These are phyloP conservation scores for Chrosomus eos DNA, from an alignment of 2,797 vertebrate species.

Conservation along the genomic window DNA sequence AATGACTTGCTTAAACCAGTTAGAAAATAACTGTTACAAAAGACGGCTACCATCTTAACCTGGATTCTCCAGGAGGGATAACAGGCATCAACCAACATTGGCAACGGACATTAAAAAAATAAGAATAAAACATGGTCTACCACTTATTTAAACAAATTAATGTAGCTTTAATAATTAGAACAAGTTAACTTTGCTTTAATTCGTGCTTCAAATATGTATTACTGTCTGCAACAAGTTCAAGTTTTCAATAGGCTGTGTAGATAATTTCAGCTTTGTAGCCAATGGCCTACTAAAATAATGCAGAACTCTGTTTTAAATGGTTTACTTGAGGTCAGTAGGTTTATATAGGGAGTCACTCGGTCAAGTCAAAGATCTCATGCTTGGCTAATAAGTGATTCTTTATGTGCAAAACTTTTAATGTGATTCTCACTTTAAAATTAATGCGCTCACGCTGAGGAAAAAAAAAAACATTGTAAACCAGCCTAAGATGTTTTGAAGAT, in stretches of 20 bases:
- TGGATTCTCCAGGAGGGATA: neutral
- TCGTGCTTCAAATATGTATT: neutral
- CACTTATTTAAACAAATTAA: neutral
- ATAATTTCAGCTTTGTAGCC: neutral
- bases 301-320: constrained; percentile 11
- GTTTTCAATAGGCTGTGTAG: constrained; percentile 9
- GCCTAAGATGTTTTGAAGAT: neutral
- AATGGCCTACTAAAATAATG: neutral
- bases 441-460: neutral
- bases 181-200: neutral
- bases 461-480: neutral
- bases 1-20: neutral
- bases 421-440: neutral
- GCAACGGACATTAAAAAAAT: neutral
- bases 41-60: neutral
- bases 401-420: neutral
- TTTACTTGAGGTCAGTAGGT: constrained; percentile 40
- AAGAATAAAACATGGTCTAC: neutral
- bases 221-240: constrained; percentile 2
- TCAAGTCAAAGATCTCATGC: constrained; percentile 21
- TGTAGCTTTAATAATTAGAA: neutral
- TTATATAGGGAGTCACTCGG: constrained; percentile 8
- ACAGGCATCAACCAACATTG: neutral
- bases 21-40: neutral
- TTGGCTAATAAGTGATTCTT: constrained; percentile 46